These are phyloP conservation scores for Monopis laevigella DNA, from an alignment of 2,888 invertebrate genomes.

Conservation along the genomic window DNA sequence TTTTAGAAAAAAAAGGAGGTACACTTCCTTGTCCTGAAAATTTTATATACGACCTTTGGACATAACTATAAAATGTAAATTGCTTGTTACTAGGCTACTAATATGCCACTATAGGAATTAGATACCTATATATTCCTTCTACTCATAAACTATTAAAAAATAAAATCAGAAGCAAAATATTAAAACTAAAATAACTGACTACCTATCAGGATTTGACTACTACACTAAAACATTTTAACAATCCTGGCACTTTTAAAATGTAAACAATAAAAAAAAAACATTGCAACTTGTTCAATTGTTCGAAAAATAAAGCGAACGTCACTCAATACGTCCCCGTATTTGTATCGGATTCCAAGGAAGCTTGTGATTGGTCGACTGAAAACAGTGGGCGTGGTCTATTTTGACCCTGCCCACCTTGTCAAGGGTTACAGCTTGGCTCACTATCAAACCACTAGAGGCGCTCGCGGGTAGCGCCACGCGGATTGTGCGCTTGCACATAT, in stretches of 20 bases:
- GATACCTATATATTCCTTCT: no score
- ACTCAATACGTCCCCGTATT: constrained; percentile 57
- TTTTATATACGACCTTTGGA: no score
- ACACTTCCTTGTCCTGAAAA: no score
- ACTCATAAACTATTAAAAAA: no score
- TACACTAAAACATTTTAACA: background rate
- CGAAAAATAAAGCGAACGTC: constrained; percentile 52
- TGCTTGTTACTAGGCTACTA: no score
- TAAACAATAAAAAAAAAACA: constrained; percentile 13
- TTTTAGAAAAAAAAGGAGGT: no score
- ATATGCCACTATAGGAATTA: no score
- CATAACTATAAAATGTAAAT: no score
- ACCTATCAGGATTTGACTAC: no score
- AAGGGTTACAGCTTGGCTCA: constrained; percentile 43
- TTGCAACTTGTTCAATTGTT: constrained; percentile 37
- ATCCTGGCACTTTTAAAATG: background rate
- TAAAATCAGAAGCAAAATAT: no score
- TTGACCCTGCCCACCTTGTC: constrained; percentile 45
- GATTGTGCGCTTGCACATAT: constrained; percentile 28
- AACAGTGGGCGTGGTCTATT: constrained; percentile 40
- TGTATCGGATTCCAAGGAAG: constrained; percentile 42
- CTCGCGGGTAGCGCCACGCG: constrained; percentile 59
- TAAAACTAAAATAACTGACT: no score
- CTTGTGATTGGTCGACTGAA: constrained; percentile 34
- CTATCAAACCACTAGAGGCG: constrained; percentile 57